Conservation (phyloP, 2,113 vertebrate genomes). For the Merops nubicus region DNA sequence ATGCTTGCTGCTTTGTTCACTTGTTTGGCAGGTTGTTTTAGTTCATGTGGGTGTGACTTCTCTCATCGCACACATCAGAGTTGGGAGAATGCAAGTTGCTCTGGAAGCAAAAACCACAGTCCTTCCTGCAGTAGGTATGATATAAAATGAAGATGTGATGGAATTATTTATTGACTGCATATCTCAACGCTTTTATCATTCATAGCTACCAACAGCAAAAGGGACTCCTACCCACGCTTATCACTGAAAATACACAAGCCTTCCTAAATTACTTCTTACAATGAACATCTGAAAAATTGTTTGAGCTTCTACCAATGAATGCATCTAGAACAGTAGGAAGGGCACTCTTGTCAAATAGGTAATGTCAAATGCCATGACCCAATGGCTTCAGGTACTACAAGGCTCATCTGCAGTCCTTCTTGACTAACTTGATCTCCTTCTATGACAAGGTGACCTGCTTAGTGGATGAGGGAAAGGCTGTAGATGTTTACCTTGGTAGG, state of each 20-base stretch:
- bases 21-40: slow-evolving; percentile 77
- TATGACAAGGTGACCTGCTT: too few relatives aligned
- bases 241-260: background rate
- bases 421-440: too few relatives aligned
- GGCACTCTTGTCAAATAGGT: background rate
- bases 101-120: slow-evolving; percentile 85
- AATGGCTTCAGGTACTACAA: background rate
- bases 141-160: background rate
- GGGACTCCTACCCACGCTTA: fast-evolving
- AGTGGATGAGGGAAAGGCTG: too few relatives aligned
- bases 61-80: slow-evolving; percentile 83
- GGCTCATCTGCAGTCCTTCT: background rate
- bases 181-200: background rate
- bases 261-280: background rate
- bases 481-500: too few relatives aligned
- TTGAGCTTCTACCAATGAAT: background rate
- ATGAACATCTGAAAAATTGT: background rate
- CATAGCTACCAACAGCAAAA: background rate
- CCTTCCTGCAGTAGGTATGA: slow-evolving; percentile 79
- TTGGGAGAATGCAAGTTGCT: slow-evolving; percentile 83
- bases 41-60: slow-evolving; percentile 81
- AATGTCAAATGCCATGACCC: background rate
- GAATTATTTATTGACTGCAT: background rate
- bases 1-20: background rate
- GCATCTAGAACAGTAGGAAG: background rate